Conservation (phyloP, 2,888 invertebrate genomes). For the Rhagonycha fulva region DNA sequence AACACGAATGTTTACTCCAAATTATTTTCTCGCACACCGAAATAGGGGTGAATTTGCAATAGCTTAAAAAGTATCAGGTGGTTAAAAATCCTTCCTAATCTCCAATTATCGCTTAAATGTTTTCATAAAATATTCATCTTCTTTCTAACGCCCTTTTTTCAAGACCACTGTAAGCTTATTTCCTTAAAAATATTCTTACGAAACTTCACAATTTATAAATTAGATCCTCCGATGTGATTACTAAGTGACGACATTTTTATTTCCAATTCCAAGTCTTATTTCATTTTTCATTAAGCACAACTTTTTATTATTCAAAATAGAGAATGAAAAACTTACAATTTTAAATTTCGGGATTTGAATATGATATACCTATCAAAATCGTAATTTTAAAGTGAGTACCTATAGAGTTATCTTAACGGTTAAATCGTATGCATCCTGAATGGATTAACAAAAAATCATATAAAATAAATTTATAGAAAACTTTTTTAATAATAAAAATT, state of each 20-base stretch:
- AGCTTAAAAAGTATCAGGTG: conserved; percentile 27
- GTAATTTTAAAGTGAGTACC: no score
- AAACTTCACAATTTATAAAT: conserved; percentile 21
- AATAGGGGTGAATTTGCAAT: conserved; percentile 1
- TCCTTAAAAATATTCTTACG: conserved; percentile 7
- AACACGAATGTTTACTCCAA: not conserved
- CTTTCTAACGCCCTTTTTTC: conserved; percentile 10
- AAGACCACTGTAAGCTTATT: conserved; percentile 1
- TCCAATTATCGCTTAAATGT: conserved; percentile 28
- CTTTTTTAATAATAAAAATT: no score
- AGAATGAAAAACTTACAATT: no score
- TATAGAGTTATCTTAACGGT: no score
- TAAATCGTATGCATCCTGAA: no score
- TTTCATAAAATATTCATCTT: conserved; percentile 24
- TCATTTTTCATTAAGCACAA: no score
- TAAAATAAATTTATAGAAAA: no score
- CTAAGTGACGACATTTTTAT: conserved; percentile 28
- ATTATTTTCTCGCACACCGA: not conserved
- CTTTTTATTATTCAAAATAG: no score
- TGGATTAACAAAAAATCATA: no score
- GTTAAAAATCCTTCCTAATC: conserved; percentile 31
- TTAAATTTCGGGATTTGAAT: no score
- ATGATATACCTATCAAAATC: no score
- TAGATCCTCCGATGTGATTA: conserved; percentile 30
- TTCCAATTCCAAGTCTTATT: not conserved